Evolutionary conservation across 1,140 invertebrate species (phyloP).

Genomic region (Archivesica marissinica): DNA sequence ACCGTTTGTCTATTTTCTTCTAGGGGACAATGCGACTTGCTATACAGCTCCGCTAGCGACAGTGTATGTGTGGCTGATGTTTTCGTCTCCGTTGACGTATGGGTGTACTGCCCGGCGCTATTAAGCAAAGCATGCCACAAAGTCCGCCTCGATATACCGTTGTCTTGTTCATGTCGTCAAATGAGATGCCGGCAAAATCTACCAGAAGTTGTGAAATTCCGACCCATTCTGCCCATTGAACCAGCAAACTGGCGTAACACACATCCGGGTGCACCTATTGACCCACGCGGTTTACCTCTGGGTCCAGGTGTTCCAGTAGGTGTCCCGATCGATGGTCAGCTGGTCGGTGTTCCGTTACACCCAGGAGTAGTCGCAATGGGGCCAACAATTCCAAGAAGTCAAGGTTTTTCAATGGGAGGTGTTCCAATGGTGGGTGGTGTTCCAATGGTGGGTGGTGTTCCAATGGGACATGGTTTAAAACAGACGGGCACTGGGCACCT

Average conservation of each 20-base stretch:
- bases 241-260: neutral
- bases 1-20: neutral
- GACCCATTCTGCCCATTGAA: neutral
- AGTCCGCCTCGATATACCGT: slow-evolving; percentile 17
- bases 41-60: neutral
- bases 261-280: neutral
- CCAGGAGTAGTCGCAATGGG: too few species aligned
- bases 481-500: too few species aligned
- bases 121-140: neutral
- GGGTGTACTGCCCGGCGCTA: slow-evolving; percentile 32
- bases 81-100: neutral
- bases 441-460: too few species aligned
- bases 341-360: neutral
- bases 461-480: too few species aligned
- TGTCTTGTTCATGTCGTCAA: slow-evolving; percentile 35
- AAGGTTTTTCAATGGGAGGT: too few species aligned
- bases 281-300: neutral
- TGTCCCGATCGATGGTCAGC: neutral
- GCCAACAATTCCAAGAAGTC: too few species aligned
- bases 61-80: slow-evolving; percentile 31
- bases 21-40: slow-evolving; percentile 23
- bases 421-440: too few species aligned
- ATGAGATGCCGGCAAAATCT: slow-evolving; percentile 3
- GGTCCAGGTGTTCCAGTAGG: neutral
- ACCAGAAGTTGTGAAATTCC: neutral